Evolutionary conservation across 1,140 invertebrate genomes (phyloP), one percentile per base, ranked within the genome.

Genomic region (Idris sp.): DNA sequence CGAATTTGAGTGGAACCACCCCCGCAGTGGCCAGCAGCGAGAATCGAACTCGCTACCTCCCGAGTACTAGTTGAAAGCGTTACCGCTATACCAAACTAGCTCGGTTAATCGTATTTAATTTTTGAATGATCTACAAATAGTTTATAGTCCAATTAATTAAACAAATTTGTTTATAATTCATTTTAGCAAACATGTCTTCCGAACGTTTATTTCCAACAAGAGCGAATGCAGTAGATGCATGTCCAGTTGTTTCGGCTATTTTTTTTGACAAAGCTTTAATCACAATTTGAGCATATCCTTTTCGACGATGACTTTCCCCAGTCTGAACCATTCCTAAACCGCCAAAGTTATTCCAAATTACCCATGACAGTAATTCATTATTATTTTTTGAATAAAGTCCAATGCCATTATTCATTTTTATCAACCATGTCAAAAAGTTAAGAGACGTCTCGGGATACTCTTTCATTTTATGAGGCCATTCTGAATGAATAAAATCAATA

Each of bases 241-340:
- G 48, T 10, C 58, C 58, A 25, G 28, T 43, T 62, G 77, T 14
- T n/a, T 67, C 13, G 4, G 46, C 59, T 8, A 79, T 36, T 25
- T 40, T 13, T 41, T 75, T 77, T n/a, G 77, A 36, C 19, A 79
- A 16, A 0, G 25, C 26, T 58, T 74, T 77, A 5, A 69, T 38
- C 6, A 80, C 54, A 13, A 56, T 14, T 67, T 71, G 61, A 10
- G 71, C 79, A 46, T 77, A 77, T 18, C 79, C 74, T 54, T 64
- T 76, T 35, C 59, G 31, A 31, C 38, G 67, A 35, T 77, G 53
- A 4, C 49, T 7, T 0, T 59, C 44, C 0, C 58, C 14, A 30
- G 79, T 80, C 40, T 80, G 71, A 2, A 53, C 48, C 0, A 77
- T 61, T 35, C 58, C 40, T 11, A 80, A 7, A 3, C 51, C 62